Conservation (phyloP, 2,888 invertebrate species). For the Mesopsocus fuscifrons region DNA sequence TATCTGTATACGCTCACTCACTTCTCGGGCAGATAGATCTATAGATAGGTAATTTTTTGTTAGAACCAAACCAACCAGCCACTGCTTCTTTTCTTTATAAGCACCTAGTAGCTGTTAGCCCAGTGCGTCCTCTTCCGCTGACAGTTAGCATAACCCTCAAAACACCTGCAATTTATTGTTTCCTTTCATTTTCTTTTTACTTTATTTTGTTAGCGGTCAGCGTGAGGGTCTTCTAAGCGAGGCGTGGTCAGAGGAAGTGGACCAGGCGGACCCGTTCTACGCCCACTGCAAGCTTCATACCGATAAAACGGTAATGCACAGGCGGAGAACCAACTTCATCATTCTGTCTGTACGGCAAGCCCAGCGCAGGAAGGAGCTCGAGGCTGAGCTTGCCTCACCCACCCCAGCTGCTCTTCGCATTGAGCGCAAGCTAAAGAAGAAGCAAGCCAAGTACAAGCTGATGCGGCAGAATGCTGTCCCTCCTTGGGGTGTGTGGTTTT, state of each 20-base stretch:
- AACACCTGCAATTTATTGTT: too few species aligned
- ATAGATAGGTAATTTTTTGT: too few species aligned
- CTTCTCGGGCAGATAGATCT: too few species aligned
- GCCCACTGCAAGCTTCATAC: conserved; percentile 93
- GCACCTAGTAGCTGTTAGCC: too few species aligned
- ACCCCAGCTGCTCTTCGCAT: conserved; percentile 54
- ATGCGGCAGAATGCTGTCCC: conserved; percentile 53
- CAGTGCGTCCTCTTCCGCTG: too few species aligned
- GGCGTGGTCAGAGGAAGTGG: conserved; percentile 74
- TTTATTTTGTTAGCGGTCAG: conserved; percentile 82
- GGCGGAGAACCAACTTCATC: conserved; percentile 66
- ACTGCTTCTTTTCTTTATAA: too few species aligned
- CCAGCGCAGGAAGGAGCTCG: conserved; percentile 31
- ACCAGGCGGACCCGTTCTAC: conserved; percentile 92
- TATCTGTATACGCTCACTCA: too few species aligned
- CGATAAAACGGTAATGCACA: conserved; percentile 68
- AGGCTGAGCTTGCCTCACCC: conserved; percentile 52
- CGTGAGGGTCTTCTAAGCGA: conserved; percentile 82
- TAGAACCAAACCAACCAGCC: too few species aligned
- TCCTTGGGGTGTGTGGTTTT: conserved; percentile 71
- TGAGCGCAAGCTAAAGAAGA: conserved; percentile 62
- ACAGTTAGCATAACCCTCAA: too few species aligned
- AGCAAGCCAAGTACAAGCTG: conserved; percentile 60
- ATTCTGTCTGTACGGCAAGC: conserved; percentile 60
- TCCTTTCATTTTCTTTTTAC: too few species aligned